These are phyloP conservation scores for Mola mola DNA, from an alignment of 2,113 vertebrate genomes.

Conservation along the genomic window DNA sequence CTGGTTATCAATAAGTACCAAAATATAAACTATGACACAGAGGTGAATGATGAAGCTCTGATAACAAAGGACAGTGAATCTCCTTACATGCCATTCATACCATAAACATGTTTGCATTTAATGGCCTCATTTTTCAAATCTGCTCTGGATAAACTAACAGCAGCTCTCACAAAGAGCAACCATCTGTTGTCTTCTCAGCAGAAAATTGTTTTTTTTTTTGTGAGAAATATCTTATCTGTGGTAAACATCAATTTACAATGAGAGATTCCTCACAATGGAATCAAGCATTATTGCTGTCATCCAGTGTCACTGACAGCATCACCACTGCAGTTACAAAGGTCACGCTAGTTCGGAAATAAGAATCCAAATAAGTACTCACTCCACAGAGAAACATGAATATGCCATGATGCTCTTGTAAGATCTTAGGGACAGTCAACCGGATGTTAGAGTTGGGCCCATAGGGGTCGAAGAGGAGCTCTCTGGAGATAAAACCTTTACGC, in stretches of 20 bases:
- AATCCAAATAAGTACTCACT: conserved; percentile 72
- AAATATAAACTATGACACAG: too few species aligned
- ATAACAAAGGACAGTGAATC: too few species aligned
- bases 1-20: too few species aligned
- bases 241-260: not conserved
- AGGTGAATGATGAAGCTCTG: not conserved
- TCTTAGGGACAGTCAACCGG: conserved; percentile 86
- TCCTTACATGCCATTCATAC: not conserved
- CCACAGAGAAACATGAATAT: conserved; percentile 98
- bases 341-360: not conserved
- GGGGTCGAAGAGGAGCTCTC: conserved; percentile 90
- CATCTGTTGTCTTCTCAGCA: conserved; percentile 9
- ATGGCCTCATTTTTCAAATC: not conserved
- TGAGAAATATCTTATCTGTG: not conserved
- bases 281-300: not conserved
- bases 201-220: not conserved
- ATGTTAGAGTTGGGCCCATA: conserved; percentile 85
- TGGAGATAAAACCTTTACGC: conserved; percentile 92
- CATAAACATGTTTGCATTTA: not conserved
- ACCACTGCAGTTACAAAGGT: not conserved
- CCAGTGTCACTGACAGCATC: not conserved
- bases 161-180: not conserved
- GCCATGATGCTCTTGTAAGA: conserved; percentile 94
- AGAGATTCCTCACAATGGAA: not conserved
- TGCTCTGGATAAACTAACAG: not conserved